Conservation (phyloP, 1,140 invertebrate genomes). For the Bombyx mandarina region DNA sequence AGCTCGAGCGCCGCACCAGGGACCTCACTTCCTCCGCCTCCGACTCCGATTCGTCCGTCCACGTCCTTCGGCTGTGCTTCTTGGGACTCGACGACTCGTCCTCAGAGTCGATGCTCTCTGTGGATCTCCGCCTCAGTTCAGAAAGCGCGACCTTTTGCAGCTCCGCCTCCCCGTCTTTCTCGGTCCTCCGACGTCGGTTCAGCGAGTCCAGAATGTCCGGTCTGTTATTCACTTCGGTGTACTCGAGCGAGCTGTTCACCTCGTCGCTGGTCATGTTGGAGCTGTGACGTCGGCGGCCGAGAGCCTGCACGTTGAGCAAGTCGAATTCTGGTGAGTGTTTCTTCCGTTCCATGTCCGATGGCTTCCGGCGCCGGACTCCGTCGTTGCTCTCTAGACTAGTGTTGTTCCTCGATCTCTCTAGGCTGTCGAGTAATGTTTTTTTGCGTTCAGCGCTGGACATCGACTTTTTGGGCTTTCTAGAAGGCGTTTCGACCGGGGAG, state of each 20-base stretch:
- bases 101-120: conserved; percentile 47
- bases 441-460: conserved; percentile 68
- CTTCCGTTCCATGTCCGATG: conserved; percentile 47
- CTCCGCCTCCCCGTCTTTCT: conserved; percentile 42
- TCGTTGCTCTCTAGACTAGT: conserved; percentile 62
- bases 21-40: conserved; percentile 76
- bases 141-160: conserved; percentile 49
- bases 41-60: conserved; percentile 74
- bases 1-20: conserved; percentile 62
- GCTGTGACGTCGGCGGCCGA: conserved; percentile 53
- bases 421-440: conserved; percentile 61
- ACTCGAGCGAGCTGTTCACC: conserved; percentile 56
- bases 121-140: conserved; percentile 46
- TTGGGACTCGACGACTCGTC: conserved; percentile 44
- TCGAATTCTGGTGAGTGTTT: conserved; percentile 62
- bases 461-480: conserved; percentile 63
- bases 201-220: conserved; percentile 64
- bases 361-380: conserved; percentile 46
- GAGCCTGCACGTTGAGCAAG: conserved; percentile 51
- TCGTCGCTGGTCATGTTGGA: conserved; percentile 61
- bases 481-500: conserved; percentile 64
- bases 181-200: conserved; percentile 39
- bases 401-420: conserved; percentile 64
- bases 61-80: conserved; percentile 42
- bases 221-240: conserved; percentile 60